Evolutionary conservation across 2,113 vertebrate species (phyloP).

Genomic region (Danio rerio): GRCz12tu NC_133192.1:13259001-13259500

Average conservation of each 20-base stretch:
- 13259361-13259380: not conserved
- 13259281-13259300: slow-evolving; percentile 80
- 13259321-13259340: not conserved
- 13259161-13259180: slow-evolving; percentile 79
- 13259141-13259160: slow-evolving; percentile 86
- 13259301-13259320: slow-evolving; percentile 66
- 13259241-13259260: slow-evolving; percentile 65
- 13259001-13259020: too few species aligned
- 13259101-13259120: not conserved
- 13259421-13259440: not conserved
- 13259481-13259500: not conserved
- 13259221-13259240: slow-evolving; percentile 77
- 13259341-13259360: not conserved
- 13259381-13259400: slow-evolving; percentile 14
- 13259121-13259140: not conserved
- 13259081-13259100: not conserved
- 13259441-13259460: not conserved
- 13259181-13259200: slow-evolving; percentile 73
- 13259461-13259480: not conserved
- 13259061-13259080: too few species aligned
- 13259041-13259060: not conserved
- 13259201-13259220: slow-evolving; percentile 79
- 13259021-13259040: too few species aligned
- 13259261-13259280: slow-evolving; percentile 83
- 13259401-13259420: not conserved